These are phyloP conservation scores for Rynchops niger DNA, from an alignment of 2,113 vertebrate genomes.

Conservation along the genomic window DNA sequence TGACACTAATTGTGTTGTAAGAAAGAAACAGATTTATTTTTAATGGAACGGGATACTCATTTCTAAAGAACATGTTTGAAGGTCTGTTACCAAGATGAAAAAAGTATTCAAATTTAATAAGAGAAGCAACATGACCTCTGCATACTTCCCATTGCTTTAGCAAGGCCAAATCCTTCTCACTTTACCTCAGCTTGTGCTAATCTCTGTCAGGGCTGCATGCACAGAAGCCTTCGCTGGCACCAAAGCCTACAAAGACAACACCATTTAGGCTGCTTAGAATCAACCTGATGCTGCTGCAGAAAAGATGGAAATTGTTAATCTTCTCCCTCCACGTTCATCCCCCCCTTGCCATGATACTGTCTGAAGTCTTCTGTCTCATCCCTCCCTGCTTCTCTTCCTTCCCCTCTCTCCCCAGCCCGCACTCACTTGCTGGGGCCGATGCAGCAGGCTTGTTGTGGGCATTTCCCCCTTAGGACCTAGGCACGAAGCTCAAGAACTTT, in stretches of 20 bases:
- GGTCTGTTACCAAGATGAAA: constrained; percentile 25
- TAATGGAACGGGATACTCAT: constrained; percentile 43
- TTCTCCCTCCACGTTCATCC: background rate
- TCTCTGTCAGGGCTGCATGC: background rate
- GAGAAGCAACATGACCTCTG: constrained; percentile 16
- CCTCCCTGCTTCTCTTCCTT: background rate
- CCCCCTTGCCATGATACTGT: background rate
- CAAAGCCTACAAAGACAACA: background rate
- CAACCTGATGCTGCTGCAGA: background rate
- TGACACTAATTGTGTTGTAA: constrained; percentile 56
- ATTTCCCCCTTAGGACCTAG: background rate
- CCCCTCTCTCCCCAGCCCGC: background rate
- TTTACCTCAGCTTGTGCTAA: constrained; percentile 12
- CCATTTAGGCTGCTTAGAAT: background rate
- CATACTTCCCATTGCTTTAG: constrained; percentile 29
- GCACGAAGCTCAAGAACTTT: background rate
- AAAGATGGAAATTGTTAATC: background rate
- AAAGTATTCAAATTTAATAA: constrained; percentile 39
- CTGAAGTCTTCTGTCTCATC: background rate
- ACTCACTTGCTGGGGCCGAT: background rate
- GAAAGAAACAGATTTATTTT: constrained; percentile 50
- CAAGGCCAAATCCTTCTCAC: constrained; percentile 19
- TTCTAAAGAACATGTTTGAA: constrained; percentile 7
- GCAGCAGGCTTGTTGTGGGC: background rate
- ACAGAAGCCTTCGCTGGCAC: background rate